phyloP scores from a whole-genome alignment of 2,113 vertebrate species.

The Nothocercus nigrocapillus region DNA sequence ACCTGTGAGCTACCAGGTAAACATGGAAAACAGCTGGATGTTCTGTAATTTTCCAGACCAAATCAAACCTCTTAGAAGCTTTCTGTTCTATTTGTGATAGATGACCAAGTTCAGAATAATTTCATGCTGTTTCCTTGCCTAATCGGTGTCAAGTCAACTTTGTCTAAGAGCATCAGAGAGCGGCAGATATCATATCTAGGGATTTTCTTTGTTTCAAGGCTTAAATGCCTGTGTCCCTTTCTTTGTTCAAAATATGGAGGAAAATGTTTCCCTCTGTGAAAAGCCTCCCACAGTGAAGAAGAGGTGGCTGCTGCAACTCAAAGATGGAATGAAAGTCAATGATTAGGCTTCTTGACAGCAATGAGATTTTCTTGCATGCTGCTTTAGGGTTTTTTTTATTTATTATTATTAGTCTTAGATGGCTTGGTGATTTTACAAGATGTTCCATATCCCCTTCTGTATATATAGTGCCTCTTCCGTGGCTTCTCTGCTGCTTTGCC shows the following conservation, averaged over 20 bases:
- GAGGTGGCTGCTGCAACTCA: background rate
- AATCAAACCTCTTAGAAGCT: background rate
- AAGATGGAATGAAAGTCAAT: background rate
- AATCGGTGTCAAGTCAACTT: background rate
- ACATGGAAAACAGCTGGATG: background rate
- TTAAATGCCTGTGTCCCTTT: rapidly evolving
- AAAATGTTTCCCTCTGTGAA: background rate
- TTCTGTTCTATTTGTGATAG: background rate
- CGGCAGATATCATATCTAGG: background rate
- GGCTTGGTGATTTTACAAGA: rapidly evolving
- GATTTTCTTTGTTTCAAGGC: background rate
- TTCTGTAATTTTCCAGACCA: background rate
- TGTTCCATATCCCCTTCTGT: no score
- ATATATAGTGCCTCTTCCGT: background rate
- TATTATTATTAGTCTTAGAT: no score
- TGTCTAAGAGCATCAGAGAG: background rate
- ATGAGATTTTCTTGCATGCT: rapidly evolving
- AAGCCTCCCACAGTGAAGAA: background rate
- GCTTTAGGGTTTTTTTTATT: background rate
- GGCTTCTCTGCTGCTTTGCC: background rate
- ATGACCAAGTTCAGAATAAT: background rate
- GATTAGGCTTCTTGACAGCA: background rate
- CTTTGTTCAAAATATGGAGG: background rate
- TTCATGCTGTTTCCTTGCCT: background rate
- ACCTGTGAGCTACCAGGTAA: background rate